Percentiles rank a stretch among this genome's conserved stretches.
Conservation (phyloP, 1,140 invertebrate species). For the Batillaria attramentaria region DNA sequence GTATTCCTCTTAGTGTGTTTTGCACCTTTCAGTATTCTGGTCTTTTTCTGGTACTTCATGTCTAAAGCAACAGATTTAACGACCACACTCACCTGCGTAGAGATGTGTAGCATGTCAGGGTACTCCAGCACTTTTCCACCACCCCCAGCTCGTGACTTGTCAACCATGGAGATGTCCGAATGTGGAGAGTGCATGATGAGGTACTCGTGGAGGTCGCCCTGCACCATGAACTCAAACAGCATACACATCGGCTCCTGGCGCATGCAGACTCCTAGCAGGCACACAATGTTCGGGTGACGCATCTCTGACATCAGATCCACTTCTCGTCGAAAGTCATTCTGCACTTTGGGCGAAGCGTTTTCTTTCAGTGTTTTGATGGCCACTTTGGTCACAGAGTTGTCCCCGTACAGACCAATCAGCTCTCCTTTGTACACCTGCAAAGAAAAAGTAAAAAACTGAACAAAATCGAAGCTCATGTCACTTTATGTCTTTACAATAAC, state of each 20-base stretch:
- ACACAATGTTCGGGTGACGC: constrained; percentile 95
- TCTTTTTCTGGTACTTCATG: too few species aligned
- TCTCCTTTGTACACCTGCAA: constrained; percentile 82
- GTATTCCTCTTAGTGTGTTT: too few species aligned
- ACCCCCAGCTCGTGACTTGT: constrained; percentile 36
- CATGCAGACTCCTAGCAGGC: constrained; percentile 91
- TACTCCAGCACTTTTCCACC: constrained; percentile 78
- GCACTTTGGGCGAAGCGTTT: constrained; percentile 90
- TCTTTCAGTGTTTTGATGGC: constrained; percentile 97
- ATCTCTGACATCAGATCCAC: constrained; percentile 89
- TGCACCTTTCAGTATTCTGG: too few species aligned
- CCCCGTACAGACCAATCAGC: constrained; percentile 76
- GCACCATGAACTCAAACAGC: constrained; percentile 90
- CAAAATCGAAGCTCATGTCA: too few species aligned
- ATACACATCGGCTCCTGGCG: constrained; percentile 94
- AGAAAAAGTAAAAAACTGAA: background rate
- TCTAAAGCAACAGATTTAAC: too few species aligned
- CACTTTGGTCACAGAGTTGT: constrained; percentile 79
- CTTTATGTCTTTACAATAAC: too few species aligned
- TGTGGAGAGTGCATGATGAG: constrained; percentile 79
- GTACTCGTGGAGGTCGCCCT: constrained; percentile 74
- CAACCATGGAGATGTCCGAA: constrained; percentile 73
- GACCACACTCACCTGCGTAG: constrained; percentile 81
- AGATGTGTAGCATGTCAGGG: constrained; percentile 87
- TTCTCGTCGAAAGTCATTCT: constrained; percentile 89